phyloP scores from a whole-genome alignment of 2,888 invertebrate species.

The Eupithecia tripunctaria region DNA sequence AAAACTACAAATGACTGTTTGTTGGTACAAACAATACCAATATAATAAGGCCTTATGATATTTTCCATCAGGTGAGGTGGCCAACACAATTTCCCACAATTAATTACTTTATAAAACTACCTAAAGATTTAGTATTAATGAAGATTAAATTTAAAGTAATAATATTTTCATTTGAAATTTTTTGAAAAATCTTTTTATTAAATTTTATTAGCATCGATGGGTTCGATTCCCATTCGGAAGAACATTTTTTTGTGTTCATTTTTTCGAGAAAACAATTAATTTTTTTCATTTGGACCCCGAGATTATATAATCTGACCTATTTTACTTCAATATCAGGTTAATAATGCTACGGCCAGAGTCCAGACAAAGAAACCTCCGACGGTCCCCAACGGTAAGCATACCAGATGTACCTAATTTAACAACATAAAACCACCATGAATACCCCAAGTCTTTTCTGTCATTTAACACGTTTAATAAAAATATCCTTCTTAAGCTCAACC shows the following conservation, averaged over 20 bases:
- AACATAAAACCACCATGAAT: slow-evolving; percentile 27
- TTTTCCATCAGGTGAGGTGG: slow-evolving; percentile 17
- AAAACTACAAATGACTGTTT: slow-evolving; percentile 31
- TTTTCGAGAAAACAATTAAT: slow-evolving; percentile 56
- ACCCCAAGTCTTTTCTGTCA: slow-evolving; percentile 25
- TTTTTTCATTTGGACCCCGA: slow-evolving; percentile 39
- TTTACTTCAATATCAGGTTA: slow-evolving; percentile 90
- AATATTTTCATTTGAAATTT: neutral
- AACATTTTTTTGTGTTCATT: slow-evolving; percentile 29
- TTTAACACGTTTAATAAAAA: slow-evolving; percentile 35
- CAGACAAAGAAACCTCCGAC: slow-evolving; percentile 99
- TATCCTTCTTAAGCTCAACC: slow-evolving; percentile 29
- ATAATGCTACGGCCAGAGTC: slow-evolving; percentile 99
- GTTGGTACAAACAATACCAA: slow-evolving; percentile 1
- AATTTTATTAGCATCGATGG: slow-evolving; percentile 36
- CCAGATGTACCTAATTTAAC: slow-evolving; percentile 24
- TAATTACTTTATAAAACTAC: slow-evolving; percentile 4
- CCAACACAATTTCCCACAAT: slow-evolving; percentile 14
- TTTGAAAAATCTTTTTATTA: neutral
- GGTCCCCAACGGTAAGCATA: slow-evolving; percentile 93
- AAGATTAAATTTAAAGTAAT: slow-evolving; percentile 1
- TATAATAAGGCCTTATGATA: slow-evolving; percentile 13
- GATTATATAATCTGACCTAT: slow-evolving; percentile 62
- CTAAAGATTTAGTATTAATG: neutral
- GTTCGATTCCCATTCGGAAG: slow-evolving; percentile 56